A percentile compares a stretch with the other conserved stretches of the same genome.
Conservation (phyloP, 2,113 vertebrate species). For the Petroica traversi region DNA sequence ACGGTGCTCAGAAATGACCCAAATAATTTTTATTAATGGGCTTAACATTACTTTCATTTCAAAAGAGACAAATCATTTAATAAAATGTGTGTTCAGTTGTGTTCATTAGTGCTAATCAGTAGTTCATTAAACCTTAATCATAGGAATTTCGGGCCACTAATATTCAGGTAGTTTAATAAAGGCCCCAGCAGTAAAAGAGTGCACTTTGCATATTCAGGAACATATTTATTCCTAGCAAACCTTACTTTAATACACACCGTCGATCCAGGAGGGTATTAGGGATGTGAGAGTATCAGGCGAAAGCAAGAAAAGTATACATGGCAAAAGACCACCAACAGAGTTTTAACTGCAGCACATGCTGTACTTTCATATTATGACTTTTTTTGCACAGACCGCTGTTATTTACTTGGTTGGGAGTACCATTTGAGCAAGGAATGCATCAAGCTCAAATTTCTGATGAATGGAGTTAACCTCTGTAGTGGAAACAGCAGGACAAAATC, state of each 20-base stretch:
- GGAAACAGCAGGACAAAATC: not conserved
- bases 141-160: slow-evolving; percentile 44
- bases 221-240: not conserved
- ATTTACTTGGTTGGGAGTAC: not conserved
- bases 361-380: not conserved
- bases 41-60: slow-evolving; percentile 61
- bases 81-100: slow-evolving; percentile 64
- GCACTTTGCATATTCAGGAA: not conserved
- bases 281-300: not conserved
- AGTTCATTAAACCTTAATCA: slow-evolving; percentile 67
- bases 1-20: slow-evolving; percentile 58
- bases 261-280: not conserved
- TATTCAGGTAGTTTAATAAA: slow-evolving; percentile 63
- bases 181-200: slow-evolving; percentile 25
- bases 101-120: slow-evolving; percentile 65
- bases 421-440: not conserved
- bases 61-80: slow-evolving; percentile 70
- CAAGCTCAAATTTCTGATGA: not conserved
- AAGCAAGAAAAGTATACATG: not conserved
- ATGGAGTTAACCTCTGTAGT: not conserved
- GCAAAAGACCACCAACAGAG: not conserved
- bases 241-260: not conserved
- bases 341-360: not conserved
- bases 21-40: slow-evolving; percentile 72
- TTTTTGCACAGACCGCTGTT: not conserved